Base-by-base conservation (phyloP, 2,797 vertebrate species). In the Leuciscus waleckii region DNA sequence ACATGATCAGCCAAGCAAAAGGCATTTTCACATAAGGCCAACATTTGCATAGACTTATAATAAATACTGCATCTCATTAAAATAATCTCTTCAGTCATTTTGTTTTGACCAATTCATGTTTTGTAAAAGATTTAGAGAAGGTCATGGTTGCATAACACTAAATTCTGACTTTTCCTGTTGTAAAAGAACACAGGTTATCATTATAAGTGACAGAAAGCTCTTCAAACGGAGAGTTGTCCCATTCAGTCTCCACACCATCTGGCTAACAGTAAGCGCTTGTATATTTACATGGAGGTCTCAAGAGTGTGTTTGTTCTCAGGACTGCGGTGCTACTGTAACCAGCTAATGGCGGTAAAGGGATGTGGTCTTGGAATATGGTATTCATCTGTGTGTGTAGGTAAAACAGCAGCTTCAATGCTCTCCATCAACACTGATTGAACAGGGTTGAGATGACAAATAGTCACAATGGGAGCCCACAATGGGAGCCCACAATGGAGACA, bases 321-420 rank as follows among this genome's bases (percentile, higher is more conserved):
- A 61, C 85, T 73, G 82, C 43, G 85, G 69, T 87, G 76, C 86
- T 85, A 87, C 79, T 88, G 86, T 71, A 84, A 87, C 82, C 68
- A 61, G 49, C 73, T 86, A 86, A 90, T 88, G 84, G 84, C n/a
- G n/a, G 58, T 80, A 58, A 83, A 58, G 70, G 84, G 89, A 89
- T 86, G 87, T 87, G 79, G 86, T 78, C 32, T 29, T 84, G 46
- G 19, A 19, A 81, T 70, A 68, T 11, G 35, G 56, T n/a, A 39
- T 78, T 80, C 43, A 37, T 84, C 37, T 68, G 39, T 74, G 46
- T 56, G 79, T 26, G 14, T 73, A 76, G 19, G 49, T 81, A 81
- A 74, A 79, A 46, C n/a, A 70, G 29, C 32, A 16, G 39, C 46
- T 41, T 37, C 0, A 19, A 43, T 35, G 37, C 65, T 63, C 37